Evolutionary conservation across 1,140 invertebrate genomes (phyloP).

Genomic region (Ostrea denselamellosa): DNA sequence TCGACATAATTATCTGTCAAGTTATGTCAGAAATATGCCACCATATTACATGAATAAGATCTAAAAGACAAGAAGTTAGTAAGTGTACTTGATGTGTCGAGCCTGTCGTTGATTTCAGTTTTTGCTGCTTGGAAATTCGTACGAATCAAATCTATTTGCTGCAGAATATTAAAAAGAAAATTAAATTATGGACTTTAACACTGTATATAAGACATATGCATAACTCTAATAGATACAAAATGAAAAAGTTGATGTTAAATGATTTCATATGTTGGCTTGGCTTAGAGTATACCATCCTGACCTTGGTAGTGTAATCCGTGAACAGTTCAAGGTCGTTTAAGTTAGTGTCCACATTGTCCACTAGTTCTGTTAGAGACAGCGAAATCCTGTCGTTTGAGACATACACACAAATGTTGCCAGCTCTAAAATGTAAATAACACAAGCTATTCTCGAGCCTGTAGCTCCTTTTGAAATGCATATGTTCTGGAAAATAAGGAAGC

Average conservation of each 20-base stretch:
- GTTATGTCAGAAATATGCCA: too few relatives aligned
- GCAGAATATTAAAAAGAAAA: background rate
- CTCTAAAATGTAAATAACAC: constrained; percentile 80
- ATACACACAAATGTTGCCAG: constrained; percentile 91
- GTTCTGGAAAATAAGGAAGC: too few relatives aligned
- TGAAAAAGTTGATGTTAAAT: too few relatives aligned
- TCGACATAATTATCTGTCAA: too few relatives aligned
- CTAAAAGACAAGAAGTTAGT: background rate
- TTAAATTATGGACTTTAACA: too few relatives aligned
- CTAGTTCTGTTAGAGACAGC: constrained; percentile 56
- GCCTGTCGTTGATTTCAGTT: background rate
- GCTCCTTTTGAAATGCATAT: too few relatives aligned
- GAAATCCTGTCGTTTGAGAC: constrained; percentile 89
- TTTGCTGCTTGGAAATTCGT: constrained; percentile 15
- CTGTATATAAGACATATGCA: too few relatives aligned
- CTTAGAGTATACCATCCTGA: background rate
- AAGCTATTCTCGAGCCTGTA: background rate
- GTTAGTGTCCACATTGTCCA: constrained; percentile 48
- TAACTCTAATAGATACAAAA: too few relatives aligned
- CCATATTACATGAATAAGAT: too few relatives aligned
- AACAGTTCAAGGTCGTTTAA: constrained; percentile 60
- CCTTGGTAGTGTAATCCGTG: constrained; percentile 54
- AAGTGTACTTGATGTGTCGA: constrained; percentile 19
- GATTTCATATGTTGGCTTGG: too few relatives aligned
- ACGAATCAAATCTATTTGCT: background rate